Percentiles rank a stretch among this genome's conserved stretches.
Conservation (phyloP, 2,888 invertebrate species). For the Metalampra italica region DNA sequence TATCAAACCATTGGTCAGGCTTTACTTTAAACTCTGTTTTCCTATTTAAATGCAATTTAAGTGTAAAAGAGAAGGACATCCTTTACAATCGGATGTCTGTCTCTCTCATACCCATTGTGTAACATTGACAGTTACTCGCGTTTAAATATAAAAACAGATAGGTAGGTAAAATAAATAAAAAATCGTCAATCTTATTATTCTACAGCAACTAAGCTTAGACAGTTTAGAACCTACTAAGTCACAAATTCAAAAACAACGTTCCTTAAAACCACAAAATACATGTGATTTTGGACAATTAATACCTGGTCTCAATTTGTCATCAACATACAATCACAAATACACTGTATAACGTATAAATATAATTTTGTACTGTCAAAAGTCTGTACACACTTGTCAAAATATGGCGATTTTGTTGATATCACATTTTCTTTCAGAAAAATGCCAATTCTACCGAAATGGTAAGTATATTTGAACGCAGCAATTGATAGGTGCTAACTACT, state of each 20-base stretch:
- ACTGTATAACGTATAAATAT: slow-evolving; percentile 6
- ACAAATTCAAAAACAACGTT: slow-evolving; percentile 1
- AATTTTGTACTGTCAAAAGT: slow-evolving; percentile 13
- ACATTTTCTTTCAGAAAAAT: slow-evolving; percentile 7
- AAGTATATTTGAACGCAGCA: slow-evolving; percentile 22
- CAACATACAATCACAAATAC: slow-evolving; percentile 2
- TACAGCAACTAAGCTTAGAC: too few species aligned
- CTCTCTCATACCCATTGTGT: too few species aligned
- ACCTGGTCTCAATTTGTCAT: background rate
- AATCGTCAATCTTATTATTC: background rate
- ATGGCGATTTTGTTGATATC: slow-evolving; percentile 10
- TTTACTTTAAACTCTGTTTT: too few species aligned
- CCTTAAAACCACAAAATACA: background rate
- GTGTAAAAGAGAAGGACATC: too few species aligned
- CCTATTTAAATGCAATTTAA: too few species aligned
- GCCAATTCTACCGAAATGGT: slow-evolving; percentile 22
- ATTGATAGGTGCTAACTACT: slow-evolving; percentile 10
- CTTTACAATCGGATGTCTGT: too few species aligned
- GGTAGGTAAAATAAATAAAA: slow-evolving; percentile 10
- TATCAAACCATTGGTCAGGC: background rate
- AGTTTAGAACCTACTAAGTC: too few species aligned
- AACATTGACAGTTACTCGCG: too few species aligned
- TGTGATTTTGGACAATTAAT: background rate
- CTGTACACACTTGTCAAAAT: slow-evolving; percentile 9
- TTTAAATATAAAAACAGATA: too few species aligned